Base-by-base conservation (phyloP, 2,797 vertebrate species). In the Eospalax fontanierii region DNA sequence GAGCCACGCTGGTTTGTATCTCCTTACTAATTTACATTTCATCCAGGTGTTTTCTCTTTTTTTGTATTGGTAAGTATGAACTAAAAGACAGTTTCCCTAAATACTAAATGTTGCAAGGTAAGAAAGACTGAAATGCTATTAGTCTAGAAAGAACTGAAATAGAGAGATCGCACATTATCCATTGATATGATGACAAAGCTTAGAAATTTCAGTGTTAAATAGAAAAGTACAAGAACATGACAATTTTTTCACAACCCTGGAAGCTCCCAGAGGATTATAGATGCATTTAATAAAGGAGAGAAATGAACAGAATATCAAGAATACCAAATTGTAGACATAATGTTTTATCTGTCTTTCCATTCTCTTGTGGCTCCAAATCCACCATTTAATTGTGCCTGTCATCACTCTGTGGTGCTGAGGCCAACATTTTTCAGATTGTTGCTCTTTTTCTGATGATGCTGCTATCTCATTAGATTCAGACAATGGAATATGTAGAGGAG, bases 171-270 rank as follows among this genome's bases (percentile, higher is more conserved):
- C 35, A 59, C 19, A 63, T 73, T 68, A n/a, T 21, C 76, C 4
- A 86, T 0, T 61, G 90, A 87, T 73, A 70, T 76, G 30, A 84
- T 71, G 33, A 82, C 21, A 75, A 97, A 86, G 19, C 50, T 19
- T 33, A 80, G 8, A 24, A 6, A 93, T 71, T 68, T 93, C 54
- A 61, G 30, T 46, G 38, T 66, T 63, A 74, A 79, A 30, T 57
- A 9, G 26, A 80, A 70, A 83, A 66, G 61, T 28, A 63, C 7
- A 50, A 65, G 35, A 16, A 59, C 85, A 1, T 57, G 30, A 93
- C 30, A 24, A 10, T 70, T 85, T 66, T 81, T 33, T 80, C 75
- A 50, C 22, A 66, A 89, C 0, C 2, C 46, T 33, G 66, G 70
- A 87, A 93, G 10, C 4, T 79, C n/a, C 2, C 46, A 30, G 28